phyloP scores from a whole-genome alignment of 2,113 vertebrate genomes.

The Brienomyrus longianalis region DNA sequence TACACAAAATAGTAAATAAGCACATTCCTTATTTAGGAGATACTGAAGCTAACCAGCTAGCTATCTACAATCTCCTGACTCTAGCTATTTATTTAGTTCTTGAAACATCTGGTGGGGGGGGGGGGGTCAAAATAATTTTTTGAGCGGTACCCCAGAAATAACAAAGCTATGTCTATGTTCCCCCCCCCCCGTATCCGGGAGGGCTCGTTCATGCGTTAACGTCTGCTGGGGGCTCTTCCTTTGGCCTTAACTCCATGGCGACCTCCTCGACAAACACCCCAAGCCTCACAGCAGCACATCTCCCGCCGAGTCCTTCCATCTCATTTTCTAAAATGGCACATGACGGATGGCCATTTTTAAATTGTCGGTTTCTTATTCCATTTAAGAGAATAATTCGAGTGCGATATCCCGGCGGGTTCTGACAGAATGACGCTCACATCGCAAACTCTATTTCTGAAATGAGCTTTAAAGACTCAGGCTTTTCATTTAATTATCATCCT shows the following conservation, averaged over 20 bases:
- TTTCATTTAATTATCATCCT: constrained; percentile 8
- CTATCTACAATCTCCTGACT: neutral
- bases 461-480: neutral
- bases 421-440: neutral
- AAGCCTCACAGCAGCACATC: neutral
- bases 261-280: neutral
- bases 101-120: neutral
- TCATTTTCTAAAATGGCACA: neutral
- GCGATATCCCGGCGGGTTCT: neutral
- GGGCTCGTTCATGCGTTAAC: neutral
- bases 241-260: neutral
- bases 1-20: neutral
- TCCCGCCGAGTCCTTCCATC: neutral
- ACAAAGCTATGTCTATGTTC: neutral
- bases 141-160: neutral
- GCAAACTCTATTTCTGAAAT: constrained; percentile 2
- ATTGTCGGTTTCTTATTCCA: neutral
- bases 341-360: neutral
- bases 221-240: neutral
- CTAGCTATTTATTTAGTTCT: neutral
- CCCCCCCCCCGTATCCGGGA: neutral
- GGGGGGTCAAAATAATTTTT: neutral
- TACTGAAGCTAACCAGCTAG: neutral
- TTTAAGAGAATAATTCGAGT: neutral
- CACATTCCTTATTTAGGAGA: neutral